phyloP scores from a whole-genome alignment of 1,140 invertebrate species.

The Andricus grossulariae region DNA sequence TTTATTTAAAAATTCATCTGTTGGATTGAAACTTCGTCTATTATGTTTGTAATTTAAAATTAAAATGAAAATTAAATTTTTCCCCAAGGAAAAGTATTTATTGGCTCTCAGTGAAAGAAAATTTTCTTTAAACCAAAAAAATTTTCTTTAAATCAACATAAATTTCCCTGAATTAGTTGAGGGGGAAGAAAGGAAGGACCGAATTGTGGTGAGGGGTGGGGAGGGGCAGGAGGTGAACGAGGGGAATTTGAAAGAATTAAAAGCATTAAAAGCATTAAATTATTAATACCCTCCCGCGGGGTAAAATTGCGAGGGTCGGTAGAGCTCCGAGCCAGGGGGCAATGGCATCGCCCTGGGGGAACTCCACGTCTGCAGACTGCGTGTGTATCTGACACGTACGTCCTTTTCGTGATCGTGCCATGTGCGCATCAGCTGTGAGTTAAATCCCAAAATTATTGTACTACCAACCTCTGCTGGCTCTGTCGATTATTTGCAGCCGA shows the following conservation, averaged over 20 bases:
- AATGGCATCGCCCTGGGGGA: conserved; percentile 60
- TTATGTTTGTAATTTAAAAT: too few species aligned
- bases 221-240: neutral
- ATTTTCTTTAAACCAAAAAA: too few species aligned
- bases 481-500: conserved; percentile 45
- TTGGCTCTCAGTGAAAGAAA: too few species aligned
- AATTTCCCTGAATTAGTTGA: neutral
- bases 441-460: conserved; percentile 69
- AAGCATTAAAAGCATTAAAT: conserved; percentile 67
- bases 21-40: too few species aligned
- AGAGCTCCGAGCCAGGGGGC: conserved; percentile 57
- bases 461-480: conserved; percentile 32
- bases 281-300: conserved; percentile 59
- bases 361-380: conserved; percentile 35
- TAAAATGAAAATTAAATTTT: neutral
- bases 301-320: conserved; percentile 52
- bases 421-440: conserved; percentile 68
- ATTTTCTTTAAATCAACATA: neutral
- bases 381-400: conserved; percentile 46
- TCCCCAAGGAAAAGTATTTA: too few species aligned
- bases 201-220: neutral
- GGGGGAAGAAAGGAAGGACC: neutral
- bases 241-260: conserved; percentile 23
- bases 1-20: too few species aligned
- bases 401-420: conserved; percentile 53